Evolutionary conservation across 2,888 invertebrate genomes (phyloP).

Genomic region (Diarsia brunnea): DNA sequence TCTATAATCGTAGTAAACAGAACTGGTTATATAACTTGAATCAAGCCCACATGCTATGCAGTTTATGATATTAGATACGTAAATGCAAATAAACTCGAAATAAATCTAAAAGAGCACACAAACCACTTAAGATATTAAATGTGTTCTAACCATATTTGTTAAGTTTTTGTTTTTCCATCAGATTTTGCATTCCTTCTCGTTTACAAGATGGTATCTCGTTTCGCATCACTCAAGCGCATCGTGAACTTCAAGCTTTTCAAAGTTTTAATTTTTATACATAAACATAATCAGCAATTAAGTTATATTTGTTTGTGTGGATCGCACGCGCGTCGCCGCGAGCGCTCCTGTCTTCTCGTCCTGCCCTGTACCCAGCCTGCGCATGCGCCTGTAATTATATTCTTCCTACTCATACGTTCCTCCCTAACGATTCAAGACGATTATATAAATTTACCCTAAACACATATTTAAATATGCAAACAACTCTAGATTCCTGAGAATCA

Average conservation of each 20-base stretch:
- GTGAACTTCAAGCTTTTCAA: constrained; percentile 51
- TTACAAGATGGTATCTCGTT: constrained; percentile 51
- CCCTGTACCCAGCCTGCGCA: neutral
- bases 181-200: constrained; percentile 48
- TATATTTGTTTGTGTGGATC: constrained; percentile 61
- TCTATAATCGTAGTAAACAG: constrained; percentile 36
- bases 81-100: constrained; percentile 15
- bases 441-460: constrained; percentile 68
- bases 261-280: constrained; percentile 63
- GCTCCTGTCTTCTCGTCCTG: constrained; percentile 47
- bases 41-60: constrained; percentile 34
- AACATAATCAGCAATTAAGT: constrained; percentile 69
- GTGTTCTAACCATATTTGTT: constrained; percentile 29
- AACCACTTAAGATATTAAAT: constrained; percentile 29
- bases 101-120: constrained; percentile 25
- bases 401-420: constrained; percentile 57
- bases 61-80: constrained; percentile 45
- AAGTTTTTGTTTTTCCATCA: constrained; percentile 25
- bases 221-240: constrained; percentile 22
- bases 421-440: constrained; percentile 63
- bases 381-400: constrained; percentile 66
- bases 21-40: constrained; percentile 53
- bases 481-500: constrained; percentile 51
- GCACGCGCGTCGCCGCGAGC: constrained; percentile 76
- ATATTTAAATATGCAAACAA: constrained; percentile 56